Conservation (phyloP, 1,140 invertebrate genomes). For the Ditylenchus dipsaci region DNA sequence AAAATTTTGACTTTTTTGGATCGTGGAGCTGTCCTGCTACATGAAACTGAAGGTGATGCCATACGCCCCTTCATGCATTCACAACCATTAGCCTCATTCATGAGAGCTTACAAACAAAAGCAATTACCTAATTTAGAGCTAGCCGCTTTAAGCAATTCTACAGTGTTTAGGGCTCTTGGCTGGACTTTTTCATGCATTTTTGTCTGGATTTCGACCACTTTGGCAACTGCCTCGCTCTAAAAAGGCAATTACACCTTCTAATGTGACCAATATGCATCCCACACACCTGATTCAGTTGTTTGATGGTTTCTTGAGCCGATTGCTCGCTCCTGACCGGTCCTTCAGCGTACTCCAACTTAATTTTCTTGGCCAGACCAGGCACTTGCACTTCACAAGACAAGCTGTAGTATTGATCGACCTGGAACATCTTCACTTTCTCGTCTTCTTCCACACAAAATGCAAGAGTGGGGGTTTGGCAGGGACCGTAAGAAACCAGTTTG, state of each 20-base stretch:
- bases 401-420: constrained; percentile 82
- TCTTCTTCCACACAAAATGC: constrained; percentile 97
- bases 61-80: no score
- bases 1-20: no score
- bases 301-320: background rate
- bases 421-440: constrained; percentile 95
- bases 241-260: no score
- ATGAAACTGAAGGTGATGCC: no score
- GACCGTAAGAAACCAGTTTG: constrained; percentile 93
- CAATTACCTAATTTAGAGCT: background rate
- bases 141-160: constrained; percentile 90
- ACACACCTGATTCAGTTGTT: no score
- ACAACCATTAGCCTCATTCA: no score
- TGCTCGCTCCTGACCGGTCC: background rate
- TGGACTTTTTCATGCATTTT: constrained; percentile 49
- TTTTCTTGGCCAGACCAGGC: background rate
- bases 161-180: constrained; percentile 71
- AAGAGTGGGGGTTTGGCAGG: constrained; percentile 98
- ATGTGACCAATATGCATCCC: no score
- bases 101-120: no score
- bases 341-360: background rate
- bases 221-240: background rate
- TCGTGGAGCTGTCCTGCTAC: no score
- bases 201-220: constrained; percentile 18
- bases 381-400: background rate